These are phyloP conservation scores for Tangara arthus DNA, from an alignment of 2,797 vertebrate genomes.

Conservation along the genomic window DNA sequence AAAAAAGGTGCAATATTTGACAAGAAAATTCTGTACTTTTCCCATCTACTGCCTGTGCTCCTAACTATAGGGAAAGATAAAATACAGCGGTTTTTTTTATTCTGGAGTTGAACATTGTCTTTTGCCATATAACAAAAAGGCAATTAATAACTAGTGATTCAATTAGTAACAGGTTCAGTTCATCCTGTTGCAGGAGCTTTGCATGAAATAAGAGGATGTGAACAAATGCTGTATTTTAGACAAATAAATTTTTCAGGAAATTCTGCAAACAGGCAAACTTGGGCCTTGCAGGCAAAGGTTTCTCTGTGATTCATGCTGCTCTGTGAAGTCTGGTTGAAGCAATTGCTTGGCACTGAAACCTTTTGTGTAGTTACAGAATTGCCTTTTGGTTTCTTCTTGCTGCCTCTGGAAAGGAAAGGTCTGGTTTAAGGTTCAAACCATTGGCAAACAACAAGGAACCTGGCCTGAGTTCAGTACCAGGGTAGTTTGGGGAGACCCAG, in stretches of 20 bases:
- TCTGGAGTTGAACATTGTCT: neutral
- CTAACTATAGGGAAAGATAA: neutral
- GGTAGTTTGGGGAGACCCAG: neutral
- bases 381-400: neutral
- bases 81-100: rapidly evolving
- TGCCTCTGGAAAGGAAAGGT: neutral
- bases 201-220: neutral
- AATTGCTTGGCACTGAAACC: neutral
- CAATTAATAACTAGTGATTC: neutral
- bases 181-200: neutral
- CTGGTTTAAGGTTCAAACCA: neutral
- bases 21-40: neutral
- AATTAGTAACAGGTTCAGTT: neutral
- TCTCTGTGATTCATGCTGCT: neutral
- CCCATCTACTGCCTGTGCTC: neutral
- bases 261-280: neutral
- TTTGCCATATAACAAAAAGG: neutral
- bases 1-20: neutral
- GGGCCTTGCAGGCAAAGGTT: neutral
- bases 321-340: neutral
- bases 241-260: neutral
- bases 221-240: neutral
- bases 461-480: neutral
- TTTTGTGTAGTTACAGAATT: neutral
- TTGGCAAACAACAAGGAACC: neutral